Evolutionary conservation across 2,797 vertebrate genomes (phyloP).

Genomic region (Galago senegalensis): DNA sequence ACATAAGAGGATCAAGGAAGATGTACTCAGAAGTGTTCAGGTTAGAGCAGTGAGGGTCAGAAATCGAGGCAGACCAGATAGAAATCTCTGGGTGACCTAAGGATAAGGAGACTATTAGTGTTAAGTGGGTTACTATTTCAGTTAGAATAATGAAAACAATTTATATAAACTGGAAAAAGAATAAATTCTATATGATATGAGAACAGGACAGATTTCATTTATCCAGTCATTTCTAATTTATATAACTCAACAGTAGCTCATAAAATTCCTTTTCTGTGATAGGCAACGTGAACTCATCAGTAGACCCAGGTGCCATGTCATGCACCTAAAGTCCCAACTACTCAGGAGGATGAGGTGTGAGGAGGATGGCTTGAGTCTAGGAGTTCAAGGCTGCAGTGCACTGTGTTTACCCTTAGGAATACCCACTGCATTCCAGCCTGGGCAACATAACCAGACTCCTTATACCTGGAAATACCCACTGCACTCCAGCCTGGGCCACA

Average conservation of each 20-base stretch:
- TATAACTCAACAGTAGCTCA: neutral
- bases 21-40: neutral
- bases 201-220: neutral
- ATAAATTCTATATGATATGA: neutral
- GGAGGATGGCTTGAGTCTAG: neutral
- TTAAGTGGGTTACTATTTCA: neutral
- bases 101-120: neutral
- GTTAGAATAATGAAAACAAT: slow-evolving; percentile 7
- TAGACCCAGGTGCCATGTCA: neutral
- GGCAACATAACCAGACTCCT: neutral
- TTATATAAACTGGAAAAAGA: neutral
- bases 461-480: neutral
- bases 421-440: neutral
- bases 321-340: neutral
- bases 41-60: neutral
- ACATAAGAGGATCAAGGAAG: neutral
- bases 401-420: neutral
- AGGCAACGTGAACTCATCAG: neutral
- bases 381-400: neutral
- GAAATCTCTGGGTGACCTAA: neutral
- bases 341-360: neutral
- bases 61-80: neutral
- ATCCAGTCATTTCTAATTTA: neutral
- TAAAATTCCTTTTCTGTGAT: neutral
- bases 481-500: neutral